These are phyloP conservation scores for Chironomus tentans DNA, from an alignment of 2,888 invertebrate genomes.

Conservation along the genomic window DNA sequence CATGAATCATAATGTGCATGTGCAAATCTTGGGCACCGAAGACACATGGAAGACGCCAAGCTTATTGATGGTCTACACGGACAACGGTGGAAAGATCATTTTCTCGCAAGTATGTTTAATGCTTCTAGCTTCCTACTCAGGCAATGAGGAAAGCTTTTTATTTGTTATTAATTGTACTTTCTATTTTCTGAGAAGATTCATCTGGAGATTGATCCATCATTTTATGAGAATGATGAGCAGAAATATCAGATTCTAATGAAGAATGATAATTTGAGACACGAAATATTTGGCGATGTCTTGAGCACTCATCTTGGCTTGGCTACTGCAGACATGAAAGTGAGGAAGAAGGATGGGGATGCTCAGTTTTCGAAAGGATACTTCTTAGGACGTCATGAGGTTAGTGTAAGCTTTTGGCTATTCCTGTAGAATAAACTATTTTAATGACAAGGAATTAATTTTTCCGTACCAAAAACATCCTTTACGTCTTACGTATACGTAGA, in stretches of 20 bases:
- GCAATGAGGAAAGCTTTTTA: too few species aligned
- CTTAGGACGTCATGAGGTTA: constrained; percentile 71
- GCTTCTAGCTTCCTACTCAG: not conserved
- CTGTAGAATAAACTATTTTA: too few species aligned
- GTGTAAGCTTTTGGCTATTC: too few species aligned
- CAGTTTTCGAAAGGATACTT: constrained; percentile 50
- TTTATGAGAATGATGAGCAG: constrained; percentile 53
- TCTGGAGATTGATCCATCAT: constrained; percentile 65
- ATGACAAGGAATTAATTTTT: not conserved
- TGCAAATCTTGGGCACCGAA: constrained; percentile 69
- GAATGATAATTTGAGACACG: constrained; percentile 61
- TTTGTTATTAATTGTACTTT: too few species aligned
- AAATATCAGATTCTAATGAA: constrained; percentile 50
- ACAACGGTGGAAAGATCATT: constrained; percentile 61
- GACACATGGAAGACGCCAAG: constrained; percentile 85
- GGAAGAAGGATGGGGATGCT: constrained; percentile 30
- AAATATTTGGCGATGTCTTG: constrained; percentile 68
- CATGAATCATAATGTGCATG: constrained; percentile 56
- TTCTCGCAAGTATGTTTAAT: constrained; percentile 59
- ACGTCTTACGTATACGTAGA: too few species aligned
- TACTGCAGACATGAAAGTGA: not conserved
- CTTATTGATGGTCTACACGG: constrained; percentile 57
- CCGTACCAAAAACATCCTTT: too few species aligned
- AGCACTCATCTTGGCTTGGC: constrained; percentile 52
- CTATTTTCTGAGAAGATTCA: constrained; percentile 53